Base-by-base conservation (phyloP, 2,888 invertebrate genomes). In the Antheraea assamensis region DNA sequence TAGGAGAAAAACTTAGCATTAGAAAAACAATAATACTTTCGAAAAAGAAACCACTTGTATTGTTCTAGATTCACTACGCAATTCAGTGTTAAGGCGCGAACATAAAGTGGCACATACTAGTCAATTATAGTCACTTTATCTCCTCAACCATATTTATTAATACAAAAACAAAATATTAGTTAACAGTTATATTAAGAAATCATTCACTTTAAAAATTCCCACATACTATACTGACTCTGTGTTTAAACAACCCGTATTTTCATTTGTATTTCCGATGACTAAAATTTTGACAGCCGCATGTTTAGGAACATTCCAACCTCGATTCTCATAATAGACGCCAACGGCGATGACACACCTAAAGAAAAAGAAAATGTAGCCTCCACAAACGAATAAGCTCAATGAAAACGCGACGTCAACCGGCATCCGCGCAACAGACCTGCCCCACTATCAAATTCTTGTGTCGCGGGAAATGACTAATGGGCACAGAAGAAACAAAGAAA, bases 391-490 rank as follows among this genome's bases (percentile, higher is more conserved):
- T 30, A 64, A 27, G 4, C 17, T 64, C 27, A 64, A 64, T 64
- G 30, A 30, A 64, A 64, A 30, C 30, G 30, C 42, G 27, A 64
- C 61, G 61, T 64, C 61, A 30, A 15, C 61, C 30, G 27, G 27
- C 17, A 30, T 0, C 30, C 61, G 30, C 7, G 8, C 68, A 68
- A 35, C 68, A 68, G 68, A 68, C 68, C 35, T 68, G 35, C 68
- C 68, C 35, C 68, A 68, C 68, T 68, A 68, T 68, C 35, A 13
- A 68, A 68, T 68, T 68, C 68, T 35, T 35, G 35, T 35, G 35
- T 35, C 68, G 31, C 68, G 35, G 35, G 68, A 68, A n/a, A 13
- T 68, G 68, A 68, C 68, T 68, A 68, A 68, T 68, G 68, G 35
- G 35, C 0, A 68, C 21, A 64, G 58, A 64, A 64, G 27, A 64